A percentile compares a stretch with the other conserved stretches of the same genome.
phyloP scores from a whole-genome alignment of 2,113 vertebrate genomes.

The Grus americana region DNA sequence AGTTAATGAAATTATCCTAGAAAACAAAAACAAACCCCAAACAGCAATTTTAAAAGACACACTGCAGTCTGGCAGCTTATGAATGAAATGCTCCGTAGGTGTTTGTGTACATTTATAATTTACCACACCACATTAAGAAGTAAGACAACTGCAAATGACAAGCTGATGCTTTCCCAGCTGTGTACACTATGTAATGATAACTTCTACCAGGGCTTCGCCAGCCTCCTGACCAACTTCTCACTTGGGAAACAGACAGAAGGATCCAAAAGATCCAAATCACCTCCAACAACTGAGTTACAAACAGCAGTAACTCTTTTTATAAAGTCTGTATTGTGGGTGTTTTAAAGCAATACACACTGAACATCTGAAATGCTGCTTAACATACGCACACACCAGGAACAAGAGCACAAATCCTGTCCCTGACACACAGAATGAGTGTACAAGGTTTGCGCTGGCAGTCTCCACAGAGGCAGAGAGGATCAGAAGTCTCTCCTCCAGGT shows the following conservation, averaged over 20 bases:
- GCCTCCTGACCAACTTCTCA: not conserved
- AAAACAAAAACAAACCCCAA: not conserved
- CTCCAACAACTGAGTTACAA: not conserved
- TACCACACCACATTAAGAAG: constrained; percentile 20
- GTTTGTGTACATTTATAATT: constrained; percentile 51
- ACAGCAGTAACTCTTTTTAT: not conserved
- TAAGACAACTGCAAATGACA: not conserved
- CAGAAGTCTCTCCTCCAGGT: not conserved
- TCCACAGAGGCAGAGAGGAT: not conserved
- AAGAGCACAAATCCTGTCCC: not conserved
- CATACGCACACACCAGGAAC: not conserved
- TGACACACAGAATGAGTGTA: rapidly evolving
- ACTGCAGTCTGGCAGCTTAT: not conserved
- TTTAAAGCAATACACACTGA: not conserved
- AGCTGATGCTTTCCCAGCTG: constrained; percentile 16
- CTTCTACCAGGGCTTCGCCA: not conserved
- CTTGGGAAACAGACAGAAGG: not conserved
- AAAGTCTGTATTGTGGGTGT: too few species aligned
- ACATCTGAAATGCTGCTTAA: not conserved
- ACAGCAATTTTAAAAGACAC: not conserved
- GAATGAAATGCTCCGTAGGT: constrained; percentile 17
- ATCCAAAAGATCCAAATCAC: not conserved
- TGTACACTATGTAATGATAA: not conserved
- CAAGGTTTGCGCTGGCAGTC: not conserved
- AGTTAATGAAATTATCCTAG: not conserved